A percentile compares a stretch with the other conserved stretches of the same genome.
These are phyloP conservation scores for Melieria crassipennis DNA, from an alignment of 2,888 invertebrate species.

Conservation along the genomic window DNA sequence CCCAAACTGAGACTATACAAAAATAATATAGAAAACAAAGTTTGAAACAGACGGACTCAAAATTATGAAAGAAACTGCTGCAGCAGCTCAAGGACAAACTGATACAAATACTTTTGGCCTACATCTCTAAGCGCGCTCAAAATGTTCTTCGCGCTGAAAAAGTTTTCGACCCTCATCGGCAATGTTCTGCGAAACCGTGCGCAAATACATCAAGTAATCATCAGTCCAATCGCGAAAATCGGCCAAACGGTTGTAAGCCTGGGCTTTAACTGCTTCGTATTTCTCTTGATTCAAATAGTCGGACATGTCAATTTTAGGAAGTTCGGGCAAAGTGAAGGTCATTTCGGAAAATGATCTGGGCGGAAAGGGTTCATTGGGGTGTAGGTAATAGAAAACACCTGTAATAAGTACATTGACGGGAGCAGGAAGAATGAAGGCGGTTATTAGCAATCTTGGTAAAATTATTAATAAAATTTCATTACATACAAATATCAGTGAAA, in stretches of 20 bases:
- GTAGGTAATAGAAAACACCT: constrained; percentile 64
- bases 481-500: too few species aligned
- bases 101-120: constrained; percentile 42
- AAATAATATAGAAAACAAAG: constrained; percentile 23
- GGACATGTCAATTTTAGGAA: constrained; percentile 56
- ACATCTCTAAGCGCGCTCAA: constrained; percentile 53
- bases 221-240: constrained; percentile 67
- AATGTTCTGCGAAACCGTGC: constrained; percentile 69
- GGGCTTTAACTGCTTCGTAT: constrained; percentile 66
- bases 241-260: constrained; percentile 67
- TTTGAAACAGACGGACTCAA: constrained; percentile 13
- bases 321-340: constrained; percentile 53
- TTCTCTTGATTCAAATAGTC: constrained; percentile 56
- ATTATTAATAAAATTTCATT: too few species aligned
- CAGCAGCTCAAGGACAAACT: constrained; percentile 50
- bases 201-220: constrained; percentile 66
- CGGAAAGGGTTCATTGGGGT: constrained; percentile 63
- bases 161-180: constrained; percentile 67
- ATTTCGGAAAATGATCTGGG: constrained; percentile 57
- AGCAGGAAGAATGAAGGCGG: too few species aligned
- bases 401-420: constrained; percentile 44
- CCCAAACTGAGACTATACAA: constrained; percentile 5
- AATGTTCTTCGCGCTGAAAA: constrained; percentile 55
- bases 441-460: too few species aligned
- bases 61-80: constrained; percentile 45